Conservation (phyloP, 2,113 vertebrate species). For the Menura novaehollandiae region DNA sequence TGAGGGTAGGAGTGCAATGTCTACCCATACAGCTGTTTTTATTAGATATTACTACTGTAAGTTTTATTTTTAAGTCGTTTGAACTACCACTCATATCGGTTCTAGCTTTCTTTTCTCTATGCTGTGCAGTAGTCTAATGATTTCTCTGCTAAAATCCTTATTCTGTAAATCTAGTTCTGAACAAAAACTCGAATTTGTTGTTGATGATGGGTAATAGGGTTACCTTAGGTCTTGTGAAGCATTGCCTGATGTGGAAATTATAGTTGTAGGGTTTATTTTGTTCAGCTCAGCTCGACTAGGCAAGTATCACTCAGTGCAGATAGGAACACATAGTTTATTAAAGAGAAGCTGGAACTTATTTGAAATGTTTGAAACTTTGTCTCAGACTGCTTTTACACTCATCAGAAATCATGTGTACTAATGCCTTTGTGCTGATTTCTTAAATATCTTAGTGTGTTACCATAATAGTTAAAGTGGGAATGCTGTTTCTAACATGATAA, state of each 20-base stretch:
- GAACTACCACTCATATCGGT: background rate
- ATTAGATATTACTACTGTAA: background rate
- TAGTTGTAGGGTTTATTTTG: background rate
- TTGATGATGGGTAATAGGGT: background rate
- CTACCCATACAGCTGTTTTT: background rate
- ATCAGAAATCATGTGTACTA: background rate
- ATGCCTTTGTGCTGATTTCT: background rate
- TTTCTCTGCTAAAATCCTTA: background rate
- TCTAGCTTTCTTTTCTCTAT: background rate
- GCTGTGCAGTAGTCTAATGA: background rate
- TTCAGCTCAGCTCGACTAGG: background rate
- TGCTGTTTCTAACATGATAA: background rate
- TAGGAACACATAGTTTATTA: background rate
- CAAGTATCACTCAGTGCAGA: background rate
- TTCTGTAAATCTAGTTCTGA: background rate
- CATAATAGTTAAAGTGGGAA: background rate
- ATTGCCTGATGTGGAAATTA: background rate
- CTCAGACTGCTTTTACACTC: background rate
- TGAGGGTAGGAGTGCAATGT: background rate
- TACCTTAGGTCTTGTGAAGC: background rate
- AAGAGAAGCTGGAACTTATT: background rate
- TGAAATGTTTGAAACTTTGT: background rate
- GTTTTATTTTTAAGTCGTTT: background rate
- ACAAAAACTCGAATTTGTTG: background rate
- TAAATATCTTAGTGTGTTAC: background rate